A percentile compares a stretch with the other conserved stretches of the same genome.
Conservation (phyloP, 2,888 invertebrate species). For the Noctua pronuba region DNA sequence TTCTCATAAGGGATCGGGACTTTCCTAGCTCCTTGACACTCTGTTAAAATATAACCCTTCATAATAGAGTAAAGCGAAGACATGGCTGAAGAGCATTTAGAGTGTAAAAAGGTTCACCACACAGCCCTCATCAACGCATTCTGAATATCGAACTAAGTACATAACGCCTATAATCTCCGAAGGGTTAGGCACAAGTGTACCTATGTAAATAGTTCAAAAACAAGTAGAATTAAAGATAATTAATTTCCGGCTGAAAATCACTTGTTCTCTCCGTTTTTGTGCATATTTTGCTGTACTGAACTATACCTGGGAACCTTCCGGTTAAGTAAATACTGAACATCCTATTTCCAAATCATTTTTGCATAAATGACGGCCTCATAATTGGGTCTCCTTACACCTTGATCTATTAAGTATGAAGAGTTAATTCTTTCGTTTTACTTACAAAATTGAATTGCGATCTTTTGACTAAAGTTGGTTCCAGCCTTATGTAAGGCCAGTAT, state of each 20-base stretch:
- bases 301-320: background rate
- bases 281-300: too few relatives aligned
- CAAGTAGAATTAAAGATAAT: background rate
- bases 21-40: background rate
- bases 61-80: background rate
- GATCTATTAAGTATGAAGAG: background rate
- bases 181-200: background rate
- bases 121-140: background rate
- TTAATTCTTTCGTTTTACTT: background rate
- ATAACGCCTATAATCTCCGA: background rate
- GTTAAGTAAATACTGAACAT: too few relatives aligned
- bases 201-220: background rate
- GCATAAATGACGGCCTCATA: background rate
- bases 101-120: background rate
- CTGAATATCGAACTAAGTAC: background rate
- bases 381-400: background rate
- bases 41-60: background rate
- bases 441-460: slow-evolving; percentile 35
- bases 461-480: slow-evolving; percentile 66
- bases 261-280: too few relatives aligned
- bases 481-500: slow-evolving; percentile 83
- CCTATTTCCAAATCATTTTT: background rate
- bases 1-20: background rate
- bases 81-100: background rate
- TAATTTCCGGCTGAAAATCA: background rate